A percentile compares a stretch with the other conserved stretches of the same genome.
phyloP scores from a whole-genome alignment of 2,888 invertebrate species.

The Dolichopus griseipennis region DNA sequence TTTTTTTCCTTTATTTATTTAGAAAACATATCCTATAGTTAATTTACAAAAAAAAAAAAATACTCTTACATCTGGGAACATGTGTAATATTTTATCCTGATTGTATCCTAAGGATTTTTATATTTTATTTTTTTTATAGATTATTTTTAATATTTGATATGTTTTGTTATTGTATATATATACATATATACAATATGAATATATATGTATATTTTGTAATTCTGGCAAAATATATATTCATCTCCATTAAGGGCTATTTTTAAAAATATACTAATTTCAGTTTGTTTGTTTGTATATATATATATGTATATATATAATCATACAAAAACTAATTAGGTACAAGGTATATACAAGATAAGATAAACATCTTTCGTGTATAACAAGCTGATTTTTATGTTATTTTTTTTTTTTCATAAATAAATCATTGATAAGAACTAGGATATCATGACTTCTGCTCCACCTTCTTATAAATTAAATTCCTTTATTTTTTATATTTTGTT shows the following conservation, averaged over 20 bases:
- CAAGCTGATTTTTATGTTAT: background rate
- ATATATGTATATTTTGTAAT: no score
- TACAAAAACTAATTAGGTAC: background rate
- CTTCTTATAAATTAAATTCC: background rate
- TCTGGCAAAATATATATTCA: background rate
- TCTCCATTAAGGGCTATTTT: background rate
- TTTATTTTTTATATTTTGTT: no score
- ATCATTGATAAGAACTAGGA: background rate
- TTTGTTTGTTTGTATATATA: no score
- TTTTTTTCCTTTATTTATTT: no score
- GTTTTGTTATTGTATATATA: no score
- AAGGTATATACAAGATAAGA: background rate
- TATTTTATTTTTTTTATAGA: background rate
- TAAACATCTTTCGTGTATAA: constrained; percentile 4
- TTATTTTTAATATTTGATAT: no score
- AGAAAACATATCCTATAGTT: no score
- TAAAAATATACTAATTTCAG: background rate
- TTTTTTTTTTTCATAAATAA: background rate
- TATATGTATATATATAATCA: background rate
- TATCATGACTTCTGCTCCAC: constrained; percentile 4
- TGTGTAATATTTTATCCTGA: no score
- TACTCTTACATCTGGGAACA: no score
- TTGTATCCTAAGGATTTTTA: background rate
- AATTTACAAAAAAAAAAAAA: no score
- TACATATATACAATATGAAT: no score